phyloP scores from a whole-genome alignment of 2,113 vertebrate species.

The Eira barbara region DNA sequence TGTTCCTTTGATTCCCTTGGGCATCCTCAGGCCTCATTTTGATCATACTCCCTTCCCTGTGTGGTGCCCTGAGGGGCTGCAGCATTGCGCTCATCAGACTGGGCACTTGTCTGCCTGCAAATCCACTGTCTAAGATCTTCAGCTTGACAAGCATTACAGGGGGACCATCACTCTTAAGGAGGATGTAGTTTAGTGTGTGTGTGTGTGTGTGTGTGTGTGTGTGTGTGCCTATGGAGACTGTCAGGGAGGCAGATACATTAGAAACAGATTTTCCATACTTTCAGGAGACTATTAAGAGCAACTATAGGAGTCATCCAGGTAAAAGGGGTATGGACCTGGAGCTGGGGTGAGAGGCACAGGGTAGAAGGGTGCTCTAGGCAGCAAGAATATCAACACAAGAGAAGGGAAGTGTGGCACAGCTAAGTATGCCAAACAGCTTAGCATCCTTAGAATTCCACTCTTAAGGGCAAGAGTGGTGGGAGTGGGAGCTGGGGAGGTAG shows the following conservation, averaged over 20 bases:
- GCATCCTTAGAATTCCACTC: background rate
- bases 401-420: background rate
- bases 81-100: background rate
- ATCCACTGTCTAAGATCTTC: background rate
- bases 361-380: background rate
- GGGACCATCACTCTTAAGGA: background rate
- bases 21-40: background rate
- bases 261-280: background rate
- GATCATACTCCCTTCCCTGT: background rate
- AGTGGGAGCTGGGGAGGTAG: background rate
- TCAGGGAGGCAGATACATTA: background rate
- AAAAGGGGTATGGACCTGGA: background rate
- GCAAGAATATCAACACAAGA: background rate
- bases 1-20: background rate
- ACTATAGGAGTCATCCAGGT: background rate
- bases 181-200: background rate
- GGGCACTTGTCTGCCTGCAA: background rate
- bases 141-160: rapidly evolving
- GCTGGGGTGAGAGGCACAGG: background rate
- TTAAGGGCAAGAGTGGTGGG: background rate
- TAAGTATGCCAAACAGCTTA: background rate
- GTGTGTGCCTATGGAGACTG: background rate
- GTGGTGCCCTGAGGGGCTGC: background rate
- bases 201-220: too few relatives aligned
- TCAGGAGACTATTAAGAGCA: background rate